These are phyloP conservation scores for Myotis myotis DNA, from an alignment of 2,797 vertebrate genomes.

Conservation along the genomic window DNA sequence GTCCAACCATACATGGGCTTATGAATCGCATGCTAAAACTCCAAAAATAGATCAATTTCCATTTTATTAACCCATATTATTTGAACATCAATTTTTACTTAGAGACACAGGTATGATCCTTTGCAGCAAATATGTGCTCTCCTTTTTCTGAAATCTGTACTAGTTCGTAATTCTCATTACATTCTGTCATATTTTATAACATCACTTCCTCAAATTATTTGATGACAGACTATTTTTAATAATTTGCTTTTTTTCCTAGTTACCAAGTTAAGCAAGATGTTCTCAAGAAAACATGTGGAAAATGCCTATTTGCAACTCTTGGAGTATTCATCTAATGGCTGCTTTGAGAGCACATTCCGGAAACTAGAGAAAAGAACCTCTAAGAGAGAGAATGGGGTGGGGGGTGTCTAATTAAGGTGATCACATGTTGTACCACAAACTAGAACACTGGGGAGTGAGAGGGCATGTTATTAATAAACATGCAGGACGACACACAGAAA, in stretches of 20 bases:
- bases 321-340: background rate
- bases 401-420: background rate
- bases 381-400: background rate
- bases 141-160: background rate
- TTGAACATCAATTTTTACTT: background rate
- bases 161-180: background rate
- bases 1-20: background rate
- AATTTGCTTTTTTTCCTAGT: background rate
- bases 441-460: background rate
- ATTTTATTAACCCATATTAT: background rate
- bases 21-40: background rate
- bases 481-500: background rate
- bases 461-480: background rate
- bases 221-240: background rate
- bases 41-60: background rate
- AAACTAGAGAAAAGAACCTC: background rate
- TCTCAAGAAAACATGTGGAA: background rate
- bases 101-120: background rate
- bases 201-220: background rate
- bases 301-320: background rate
- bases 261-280: background rate
- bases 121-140: background rate
- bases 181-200: background rate
- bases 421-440: background rate
- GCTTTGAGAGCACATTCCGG: background rate